Evolutionary conservation across 2,113 vertebrate genomes (phyloP).

Genomic region (Regulus satrapa): DNA sequence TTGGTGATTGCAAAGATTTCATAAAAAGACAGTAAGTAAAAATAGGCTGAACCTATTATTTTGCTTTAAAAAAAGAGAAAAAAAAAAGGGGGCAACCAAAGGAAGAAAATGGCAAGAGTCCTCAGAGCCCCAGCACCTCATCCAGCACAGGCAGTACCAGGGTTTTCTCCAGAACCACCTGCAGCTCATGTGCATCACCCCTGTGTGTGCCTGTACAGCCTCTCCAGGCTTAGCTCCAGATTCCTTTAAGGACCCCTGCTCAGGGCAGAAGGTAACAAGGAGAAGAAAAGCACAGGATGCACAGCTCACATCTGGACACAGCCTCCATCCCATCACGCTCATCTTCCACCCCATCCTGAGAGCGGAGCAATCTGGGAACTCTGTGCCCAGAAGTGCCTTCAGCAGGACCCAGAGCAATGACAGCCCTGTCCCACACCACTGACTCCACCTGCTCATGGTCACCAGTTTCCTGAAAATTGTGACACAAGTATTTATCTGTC

Average conservation of each 20-base stretch:
- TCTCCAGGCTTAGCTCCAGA: background rate
- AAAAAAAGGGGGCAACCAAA: background rate
- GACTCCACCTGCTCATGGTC: background rate
- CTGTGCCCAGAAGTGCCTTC: background rate
- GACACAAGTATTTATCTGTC: background rate
- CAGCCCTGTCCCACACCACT: background rate
- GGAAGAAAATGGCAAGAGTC: background rate
- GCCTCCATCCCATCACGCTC: background rate
- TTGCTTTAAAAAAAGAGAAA: background rate
- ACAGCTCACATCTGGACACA: background rate
- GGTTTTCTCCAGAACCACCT: background rate
- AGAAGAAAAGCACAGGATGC: background rate
- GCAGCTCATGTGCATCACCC: background rate
- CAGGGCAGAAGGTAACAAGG: background rate
- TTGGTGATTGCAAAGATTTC: background rate
- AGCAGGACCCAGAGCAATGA: background rate
- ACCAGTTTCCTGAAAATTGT: background rate
- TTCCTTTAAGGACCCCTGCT: background rate
- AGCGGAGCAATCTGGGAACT: rapidly evolving
- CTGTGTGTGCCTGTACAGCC: background rate
- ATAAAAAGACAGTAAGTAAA: background rate
- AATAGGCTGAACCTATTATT: background rate
- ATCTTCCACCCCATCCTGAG: background rate
- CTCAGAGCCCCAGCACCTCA: background rate
- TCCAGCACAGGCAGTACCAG: background rate